Percentiles rank a stretch among this genome's conserved stretches.
Conservation (phyloP, 2,888 invertebrate genomes). For the Volucella zonaria region DNA sequence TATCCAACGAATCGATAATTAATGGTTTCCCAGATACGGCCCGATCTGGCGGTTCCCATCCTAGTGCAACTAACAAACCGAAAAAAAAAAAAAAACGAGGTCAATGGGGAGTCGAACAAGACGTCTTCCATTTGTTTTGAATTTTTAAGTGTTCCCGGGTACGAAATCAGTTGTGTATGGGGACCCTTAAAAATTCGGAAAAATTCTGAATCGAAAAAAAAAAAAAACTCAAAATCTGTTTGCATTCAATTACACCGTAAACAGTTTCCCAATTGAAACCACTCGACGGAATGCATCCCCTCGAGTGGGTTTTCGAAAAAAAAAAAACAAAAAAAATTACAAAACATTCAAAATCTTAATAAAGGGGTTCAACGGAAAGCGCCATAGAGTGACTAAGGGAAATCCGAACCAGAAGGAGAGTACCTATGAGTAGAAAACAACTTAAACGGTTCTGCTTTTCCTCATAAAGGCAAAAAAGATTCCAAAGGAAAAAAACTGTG, state of each 20-base stretch:
- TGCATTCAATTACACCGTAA: conserved; percentile 41
- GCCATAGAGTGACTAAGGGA: conserved; percentile 26
- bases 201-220: too few species aligned
- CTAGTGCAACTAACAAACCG: not conserved
- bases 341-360: not conserved
- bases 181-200: not conserved
- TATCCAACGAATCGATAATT: conserved; percentile 53
- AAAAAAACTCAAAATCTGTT: not conserved
- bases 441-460: conserved; percentile 55
- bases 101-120: conserved; percentile 46
- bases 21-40: conserved; percentile 18
- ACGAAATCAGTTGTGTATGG: not conserved
- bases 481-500: conserved; percentile 3
- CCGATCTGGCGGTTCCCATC: conserved; percentile 28
- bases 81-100: conserved; percentile 46
- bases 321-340: not conserved
- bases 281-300: not conserved
- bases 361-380: conserved; percentile 41
- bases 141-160: conserved; percentile 47
- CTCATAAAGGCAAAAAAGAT: conserved; percentile 22
- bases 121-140: conserved; percentile 56
- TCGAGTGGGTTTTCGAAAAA: conserved; percentile 32
- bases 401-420: conserved; percentile 12
- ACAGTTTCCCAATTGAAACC: conserved; percentile 24
- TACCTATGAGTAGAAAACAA: conserved; percentile 11